Base-by-base conservation (phyloP, 2,797 vertebrate genomes). In the Pyrrhura leucotis region DNA sequence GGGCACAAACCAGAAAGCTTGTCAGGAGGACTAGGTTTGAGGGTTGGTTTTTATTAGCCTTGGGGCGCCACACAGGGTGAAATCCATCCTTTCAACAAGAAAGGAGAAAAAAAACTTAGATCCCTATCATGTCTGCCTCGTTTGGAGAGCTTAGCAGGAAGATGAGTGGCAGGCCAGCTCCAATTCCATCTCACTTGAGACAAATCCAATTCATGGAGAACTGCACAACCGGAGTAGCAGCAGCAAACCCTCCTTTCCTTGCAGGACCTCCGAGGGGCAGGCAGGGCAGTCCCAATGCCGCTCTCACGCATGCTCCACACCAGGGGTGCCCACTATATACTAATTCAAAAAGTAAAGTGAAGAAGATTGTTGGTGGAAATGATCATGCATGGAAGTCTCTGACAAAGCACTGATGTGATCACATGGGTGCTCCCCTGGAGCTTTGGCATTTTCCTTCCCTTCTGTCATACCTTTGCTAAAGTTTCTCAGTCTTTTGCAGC, bases 201-300 rank as follows among this genome's bases (percentile, higher is more conserved):
- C 84, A 90, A 91, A 78, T 50, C 28, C 45, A 90, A 62, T 47
- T 72, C 65, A 83, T n/a, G 50, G 89, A 53, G 61, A 77, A 88
- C 7, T 65, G 53, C 58, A 84, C 63, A 71, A 67, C 63, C 23
- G 5, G 56, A 75, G 79, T 10, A 48, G 48, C 1, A 37, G 42
- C 62, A 95, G 73, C 39, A 84, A 88, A 75, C 61, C 23, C 76
- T 84, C 48, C 15, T 88, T 91, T 50, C 76, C n/a, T 58, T 23
- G 39, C 59, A 61, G 15, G 16, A 44, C 44, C 56, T 47, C 16
- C 0, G 17, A 23, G 25, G 28, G 44, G 72, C 22, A 29, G 65
- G 56, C 47, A 51, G 28, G 33, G 71, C 71, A 61, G 88, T 47
- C 33, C 63, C 37, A 28, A 61, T 63, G 44, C 33, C 47, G 14